Base-by-base conservation (phyloP, 2,888 invertebrate genomes). In the Melinopterus prodromus region DNA sequence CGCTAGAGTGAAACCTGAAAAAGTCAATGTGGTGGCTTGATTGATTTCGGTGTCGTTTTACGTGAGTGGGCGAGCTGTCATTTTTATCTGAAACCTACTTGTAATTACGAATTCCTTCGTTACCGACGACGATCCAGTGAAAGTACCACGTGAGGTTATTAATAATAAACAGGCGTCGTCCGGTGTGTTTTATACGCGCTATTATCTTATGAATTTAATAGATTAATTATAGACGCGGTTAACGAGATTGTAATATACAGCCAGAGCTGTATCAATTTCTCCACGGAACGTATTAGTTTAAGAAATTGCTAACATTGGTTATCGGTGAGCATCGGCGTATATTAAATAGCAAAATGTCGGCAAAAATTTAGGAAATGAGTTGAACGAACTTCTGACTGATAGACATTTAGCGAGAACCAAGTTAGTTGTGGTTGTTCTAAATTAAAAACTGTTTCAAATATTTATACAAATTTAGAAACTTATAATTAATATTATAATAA, bases 71-170 rank as follows among this genome's bases (percentile, higher is more conserved):
- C 53, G 53, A 1, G 53, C 9, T 53, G 12, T 4, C 12, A 53
- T 53, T 53, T 53, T 53, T 53, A 53, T 12, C 12, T 53, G 7
- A 53, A 12, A 2, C 7, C 53, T 7, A 53, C 3, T 53, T 53
- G 53, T 53, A 53, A 53, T 53, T 53, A 53, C 53, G 9, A 6
- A 53, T 53, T 53, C 7, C 53, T 53, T 2, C 53, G 5, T 53
- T 12, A 53, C 9, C 53, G 53, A 53, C 53, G 53, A 53, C 53
- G 53, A 53, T 53, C 12, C 53, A 53, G 53, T 53, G 53, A 53
- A 53, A 53, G 53, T 53, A 53, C 53, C 53, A 53, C 53, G 53
- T 53, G 53, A 53, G 53, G 53, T 53, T 53, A 53, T 53, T 53
- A 53, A 53, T 53, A 53, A 53, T 53, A 53, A 53, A 53, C 53